Base-by-base conservation (phyloP, 2,113 vertebrate genomes). In the Carassius auratus region DNA sequence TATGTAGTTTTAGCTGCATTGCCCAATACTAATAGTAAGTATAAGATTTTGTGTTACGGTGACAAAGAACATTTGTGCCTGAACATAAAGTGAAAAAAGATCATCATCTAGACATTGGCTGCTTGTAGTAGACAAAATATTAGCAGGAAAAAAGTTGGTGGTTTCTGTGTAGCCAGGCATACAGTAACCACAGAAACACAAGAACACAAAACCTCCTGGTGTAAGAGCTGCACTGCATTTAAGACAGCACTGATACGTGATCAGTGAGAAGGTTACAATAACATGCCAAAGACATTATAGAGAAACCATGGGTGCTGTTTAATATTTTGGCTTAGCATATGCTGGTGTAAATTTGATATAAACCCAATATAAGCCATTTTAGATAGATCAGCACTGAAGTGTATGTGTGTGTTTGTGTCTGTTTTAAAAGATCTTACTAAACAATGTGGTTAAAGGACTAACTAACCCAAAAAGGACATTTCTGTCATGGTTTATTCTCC, bases 291-390 rank as follows among this genome's bases (percentile, higher is more conserved):
- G 59, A 62, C 77, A 64, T 48, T 80, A 61, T 61, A 50, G 45
- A 69, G 15, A 33, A 57, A 57, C 66, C 33, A 17, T 5, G 10
- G 45, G 26, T n/a, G 15, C 48, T n/a, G 23, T 55, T 69, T 69
- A 52, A 83, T 64, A 52, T 83, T 38, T 83, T 71, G 48, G n/a
- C 59, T 17, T 8, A 81, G n/a, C n/a, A 3, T 23, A 82, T 55
- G 19, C 45, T 81, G 61, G 80, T 82, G 80, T 71, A 82, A 55
- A 71, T 71, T 82, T 82, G 26, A 82, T 55, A 82, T n/a, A 55
- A 82, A 71, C 57, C 26, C 64, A 55, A 83, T 52, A 57, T 83
- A 83, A 71, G 21, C 19, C 45, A 83, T 26, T 83, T 81, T 55
- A 71, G 62, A 57, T 36, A 81, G 38, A 57, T 82, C 66, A 71